Base-by-base conservation (phyloP, 1,140 invertebrate genomes). In the Drosophila nasuta region DNA sequence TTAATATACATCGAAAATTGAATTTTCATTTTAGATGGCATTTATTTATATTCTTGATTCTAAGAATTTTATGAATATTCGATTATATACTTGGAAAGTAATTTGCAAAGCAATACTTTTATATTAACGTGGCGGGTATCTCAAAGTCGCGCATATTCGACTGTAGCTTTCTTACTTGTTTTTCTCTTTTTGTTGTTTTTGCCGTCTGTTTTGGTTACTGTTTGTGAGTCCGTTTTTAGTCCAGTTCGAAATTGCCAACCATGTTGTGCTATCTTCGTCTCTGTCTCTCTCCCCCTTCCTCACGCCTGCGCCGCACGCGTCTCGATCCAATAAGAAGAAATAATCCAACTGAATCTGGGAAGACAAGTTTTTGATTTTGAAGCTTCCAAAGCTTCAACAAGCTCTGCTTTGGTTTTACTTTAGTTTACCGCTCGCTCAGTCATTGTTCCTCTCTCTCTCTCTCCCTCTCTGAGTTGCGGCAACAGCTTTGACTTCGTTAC, bases 301-400 rank as follows among this genome's bases (percentile, higher is more conserved):
- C 20, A 25, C 20, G 3, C 3, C 20, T 25, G 20, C 6, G 6
- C 25, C 25, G 59, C 51, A 45, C 13, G 57, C 54, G 13, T 69
- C 54, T 78, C 64, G 43, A 65, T 67, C 63, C 65, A 80, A 77
- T 80, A 83, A 87, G 83, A 88, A 71, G 45, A 72, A 88, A 81
- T 83, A 88, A 82, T 78, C 77, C 64, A 78, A 89, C 77, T 88
- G 85, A 88, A 88, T 88, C 83, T 88, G 83, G 83, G 80, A 88
- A 89, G 85, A 88, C 83, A 88, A 88, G 83, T 88, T 88, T 88
- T 88, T 57, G 20, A 17, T 41, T 35, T 46, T 62, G 13, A 35
- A 66, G 70, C 63, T 66, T 66, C 30, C 33, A 60, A 54, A 74
- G 71, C 71, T 74, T 72, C 49, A 79, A 74, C 35, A 38, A 38